phyloP scores from a whole-genome alignment of 2,797 vertebrate genomes.

The Pseudomugil tenellus region DNA sequence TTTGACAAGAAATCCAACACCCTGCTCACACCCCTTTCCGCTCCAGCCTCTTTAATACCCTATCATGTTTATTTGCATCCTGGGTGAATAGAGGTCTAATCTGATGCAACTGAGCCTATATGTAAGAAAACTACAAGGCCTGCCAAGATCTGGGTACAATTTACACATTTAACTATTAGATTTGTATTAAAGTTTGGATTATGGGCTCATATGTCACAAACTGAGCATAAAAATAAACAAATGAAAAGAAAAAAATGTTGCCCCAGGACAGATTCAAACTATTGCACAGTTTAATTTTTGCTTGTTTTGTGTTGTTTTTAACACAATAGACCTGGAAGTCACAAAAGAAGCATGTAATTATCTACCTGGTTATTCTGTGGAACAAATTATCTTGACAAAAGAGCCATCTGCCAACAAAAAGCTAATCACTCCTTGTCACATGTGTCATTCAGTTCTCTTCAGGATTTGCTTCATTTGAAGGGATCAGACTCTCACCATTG shows the following conservation, averaged over 20 bases:
- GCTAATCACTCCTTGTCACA: constrained; percentile 81
- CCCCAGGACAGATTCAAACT: constrained; percentile 55
- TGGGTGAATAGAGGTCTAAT: constrained; percentile 58
- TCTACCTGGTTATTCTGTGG: constrained; percentile 80
- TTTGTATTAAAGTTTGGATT: not conserved
- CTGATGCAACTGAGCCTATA: constrained; percentile 51
- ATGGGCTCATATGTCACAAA: constrained; percentile 10
- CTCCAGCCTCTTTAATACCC: constrained; percentile 56
- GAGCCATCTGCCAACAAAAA: constrained; percentile 82
- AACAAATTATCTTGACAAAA: constrained; percentile 79
- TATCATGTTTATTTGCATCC: constrained; percentile 68
- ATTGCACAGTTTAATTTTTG: constrained; percentile 29
- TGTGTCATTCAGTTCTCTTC: constrained; percentile 75
- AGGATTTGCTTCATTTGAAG: constrained; percentile 56
- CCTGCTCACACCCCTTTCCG: constrained; percentile 74
- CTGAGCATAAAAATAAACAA: not conserved
- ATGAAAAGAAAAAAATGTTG: constrained; percentile 18
- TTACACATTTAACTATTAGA: not conserved
- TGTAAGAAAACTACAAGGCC: constrained; percentile 8
- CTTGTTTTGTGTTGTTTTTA: constrained; percentile 32
- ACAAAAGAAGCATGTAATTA: constrained; percentile 75
- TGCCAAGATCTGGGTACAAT: rapidly evolving
- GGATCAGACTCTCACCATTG: constrained; percentile 65
- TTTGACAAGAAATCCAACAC: constrained; percentile 75
- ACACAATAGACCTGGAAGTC: constrained; percentile 61